phyloP scores from a whole-genome alignment of 2,113 vertebrate genomes.

The Poecile atricapillus region DNA sequence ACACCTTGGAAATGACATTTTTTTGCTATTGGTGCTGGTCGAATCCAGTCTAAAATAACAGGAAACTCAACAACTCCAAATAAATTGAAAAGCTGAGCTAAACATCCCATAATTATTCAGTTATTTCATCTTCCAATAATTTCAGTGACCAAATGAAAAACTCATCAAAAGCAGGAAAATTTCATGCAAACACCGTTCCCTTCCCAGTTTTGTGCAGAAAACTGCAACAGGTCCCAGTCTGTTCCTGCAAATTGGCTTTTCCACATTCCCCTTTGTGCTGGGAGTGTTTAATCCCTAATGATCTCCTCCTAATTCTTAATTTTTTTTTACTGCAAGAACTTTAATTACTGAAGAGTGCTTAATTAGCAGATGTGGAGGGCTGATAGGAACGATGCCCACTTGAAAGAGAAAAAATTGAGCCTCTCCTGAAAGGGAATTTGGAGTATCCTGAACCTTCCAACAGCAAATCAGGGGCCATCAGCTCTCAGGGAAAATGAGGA shows the following conservation, averaged over 20 bases:
- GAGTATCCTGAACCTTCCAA: not conserved
- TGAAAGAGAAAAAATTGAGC: not conserved
- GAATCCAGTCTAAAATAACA: not conserved
- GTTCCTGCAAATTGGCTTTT: not conserved
- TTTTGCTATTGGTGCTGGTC: too few relatives aligned
- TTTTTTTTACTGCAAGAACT: not conserved
- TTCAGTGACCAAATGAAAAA: not conserved
- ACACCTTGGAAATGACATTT: not conserved
- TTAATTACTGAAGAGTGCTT: not conserved
- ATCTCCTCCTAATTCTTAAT: not conserved
- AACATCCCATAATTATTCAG: accelerated
- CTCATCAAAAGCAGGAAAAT: not conserved
- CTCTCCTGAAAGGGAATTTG: not conserved
- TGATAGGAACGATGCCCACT: not conserved
- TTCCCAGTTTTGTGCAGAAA: not conserved
- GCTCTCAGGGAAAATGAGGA: not conserved
- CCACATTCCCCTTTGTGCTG: not conserved
- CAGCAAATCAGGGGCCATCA: not conserved
- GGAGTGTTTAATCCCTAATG: not conserved
- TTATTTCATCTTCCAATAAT: not conserved
- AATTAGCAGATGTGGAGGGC: not conserved
- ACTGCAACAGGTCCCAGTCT: not conserved
- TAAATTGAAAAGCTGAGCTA: not conserved
- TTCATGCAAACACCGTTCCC: not conserved
- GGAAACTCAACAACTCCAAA: not conserved